Evolutionary conservation across 2,113 vertebrate genomes (phyloP), one percentile per base, ranked within the genome.

Genomic region (Tychaedon coryphoeus): DNA sequence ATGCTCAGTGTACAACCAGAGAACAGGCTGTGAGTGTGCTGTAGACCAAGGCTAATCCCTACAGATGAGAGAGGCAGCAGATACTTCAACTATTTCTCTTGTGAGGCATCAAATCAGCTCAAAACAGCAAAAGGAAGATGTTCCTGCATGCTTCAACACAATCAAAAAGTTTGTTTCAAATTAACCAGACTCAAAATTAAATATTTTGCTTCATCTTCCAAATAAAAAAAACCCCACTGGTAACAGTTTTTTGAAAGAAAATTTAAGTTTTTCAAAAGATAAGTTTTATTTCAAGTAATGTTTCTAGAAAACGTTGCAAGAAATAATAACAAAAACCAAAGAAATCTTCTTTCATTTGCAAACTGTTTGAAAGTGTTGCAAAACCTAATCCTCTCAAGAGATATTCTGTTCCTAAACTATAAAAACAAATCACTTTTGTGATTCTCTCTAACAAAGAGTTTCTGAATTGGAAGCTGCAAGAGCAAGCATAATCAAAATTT

Each of bases 381-480:
- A 95, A 80, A 78, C 53, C 36, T 89, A 89, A 93, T 91, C 65
- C 62, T 89, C 77, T 91, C 73, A 84, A 75, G 86, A 85, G 84
- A 89, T 57, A 89, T n/a, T 26, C 62, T 65, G 57, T 42, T 85
- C 58, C 58, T 85, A 64, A 95, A 95, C 51, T 57, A 40, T 14
- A 66, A 77, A 84, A 92, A 43, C 42, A 82, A 94, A 91, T 82
- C 9, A 57, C 28, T 87, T 72, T 20, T 61, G 61, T 47, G 62
- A 91, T 85, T 91, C 90, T 65, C 31, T 45, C 73, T 28, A 58
- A 65, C 13, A 53, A 64, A 67, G 24, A 74, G 3, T 61, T 92
- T 54, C 54, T 14, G 6, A 77, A 82, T 1, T 65, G 42, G 36
- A 89, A 92, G 51, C 34, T 77, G 15, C 34, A 82, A 72, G 23